Evolutionary conservation across 2,113 vertebrate genomes (phyloP).

Genomic region (Poecilia latipinna): DNA sequence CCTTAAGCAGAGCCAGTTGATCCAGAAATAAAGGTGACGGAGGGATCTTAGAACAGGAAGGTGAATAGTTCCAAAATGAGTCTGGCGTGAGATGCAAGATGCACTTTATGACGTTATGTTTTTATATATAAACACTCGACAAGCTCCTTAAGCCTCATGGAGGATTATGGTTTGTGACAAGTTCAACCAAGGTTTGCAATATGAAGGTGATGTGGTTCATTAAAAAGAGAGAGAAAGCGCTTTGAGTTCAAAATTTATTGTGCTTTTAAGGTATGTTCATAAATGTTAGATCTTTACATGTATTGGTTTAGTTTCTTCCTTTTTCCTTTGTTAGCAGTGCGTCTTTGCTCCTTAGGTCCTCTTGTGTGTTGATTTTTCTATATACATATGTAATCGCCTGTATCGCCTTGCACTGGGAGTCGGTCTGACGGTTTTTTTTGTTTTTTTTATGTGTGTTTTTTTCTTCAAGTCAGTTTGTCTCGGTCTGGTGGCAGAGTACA

Average conservation of each 20-base stretch:
- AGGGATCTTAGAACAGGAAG: too few species aligned
- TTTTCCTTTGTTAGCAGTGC: too few species aligned
- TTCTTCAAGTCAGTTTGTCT: not conserved
- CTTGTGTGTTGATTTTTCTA: conserved; percentile 26
- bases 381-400: conserved; percentile 67
- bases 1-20: too few species aligned
- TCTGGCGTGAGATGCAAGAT: too few species aligned
- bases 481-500: conserved; percentile 8
- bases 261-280: not conserved
- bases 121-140: too few species aligned
- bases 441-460: not conserved
- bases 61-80: too few species aligned
- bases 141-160: too few species aligned
- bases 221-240: too few species aligned
- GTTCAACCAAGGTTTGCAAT: not conserved
- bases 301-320: not conserved
- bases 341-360: not conserved
- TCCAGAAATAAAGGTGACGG: too few species aligned
- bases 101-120: too few species aligned
- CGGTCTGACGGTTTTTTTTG: not conserved
- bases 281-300: not conserved
- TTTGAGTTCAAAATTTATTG: not conserved
- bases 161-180: too few species aligned
- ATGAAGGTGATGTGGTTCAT: not conserved
- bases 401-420: conserved; percentile 41